Base-by-base conservation (phyloP, 2,113 vertebrate genomes). In the Gobio gobio region DNA sequence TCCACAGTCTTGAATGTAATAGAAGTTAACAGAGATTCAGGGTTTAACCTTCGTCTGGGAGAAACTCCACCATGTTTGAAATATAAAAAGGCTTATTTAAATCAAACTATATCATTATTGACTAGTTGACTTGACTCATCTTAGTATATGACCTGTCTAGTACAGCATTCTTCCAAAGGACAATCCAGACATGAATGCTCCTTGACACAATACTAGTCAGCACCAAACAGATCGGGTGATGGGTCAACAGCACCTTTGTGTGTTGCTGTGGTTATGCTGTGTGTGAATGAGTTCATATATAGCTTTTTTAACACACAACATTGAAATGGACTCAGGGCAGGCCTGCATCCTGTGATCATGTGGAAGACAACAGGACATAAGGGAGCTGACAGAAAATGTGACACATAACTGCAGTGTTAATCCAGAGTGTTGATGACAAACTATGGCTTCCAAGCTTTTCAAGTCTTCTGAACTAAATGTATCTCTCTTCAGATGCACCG, bases 161-260 rank as follows among this genome's bases (percentile, higher is more conserved):
- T n/a, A 56, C 49, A 40, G 76, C 76, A 78, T 80, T 64, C 33
- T 47, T 29, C n/a, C 6, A 64, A 79, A 79, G 10, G 58, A 63
- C 77, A 45, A 79, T 79, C 6, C 36, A 26, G 6, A 12, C 20
- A 16, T 10, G 14, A 26, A 76, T 76, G 1, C n/a, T 61, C 0
- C 36, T 43, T 14, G 18, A 61, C 36, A 63, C 56, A 79, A 61
- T 45, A 40, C 6, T 24, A 24, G 68, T 10, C 64, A 20, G 33
- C 64, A 20, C 36, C 16, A 20, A 18, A 40, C 33, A 10, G 64
- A n/a, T 70, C 33, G 6, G 20, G 70, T 47, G 20, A 73, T 47
- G 66, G 22, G 14, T 78, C 36, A 40, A 61, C 51, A 61, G 33
- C 33, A 79, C 36, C 5, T 61, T 49, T 47, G 58, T 63, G 36